Base-by-base conservation (phyloP, 2,797 vertebrate genomes). In the Alauda arvensis region DNA sequence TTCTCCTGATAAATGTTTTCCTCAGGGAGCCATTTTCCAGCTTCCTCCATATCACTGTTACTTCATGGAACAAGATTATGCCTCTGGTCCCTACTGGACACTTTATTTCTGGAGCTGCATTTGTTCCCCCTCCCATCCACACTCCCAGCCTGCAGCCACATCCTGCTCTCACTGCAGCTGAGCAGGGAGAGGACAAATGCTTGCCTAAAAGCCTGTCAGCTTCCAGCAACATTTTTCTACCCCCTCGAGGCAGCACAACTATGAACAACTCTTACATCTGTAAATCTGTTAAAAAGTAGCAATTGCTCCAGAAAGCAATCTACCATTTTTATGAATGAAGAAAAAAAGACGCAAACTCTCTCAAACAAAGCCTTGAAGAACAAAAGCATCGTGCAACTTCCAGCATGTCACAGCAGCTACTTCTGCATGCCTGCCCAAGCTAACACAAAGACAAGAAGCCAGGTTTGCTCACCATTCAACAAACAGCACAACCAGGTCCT, bases 401-500 rank as follows among this genome's bases (percentile, higher is more conserved):
- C 52, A 88, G 65, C 45, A 65, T 13, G 39, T 63, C 80, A n/a
- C 29, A 63, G 46, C 72, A 93, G 40, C 34, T 53, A 71, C 23
- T 60, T 87, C 11, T 79, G 57, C 37, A 29, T 17, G 49, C 14
- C 18, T 45, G 39, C 25, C 26, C 42, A 80, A 31, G 46, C 17
- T 56, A 31, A 48, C 92, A 77, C 15, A 67, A 70, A 68, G 82
- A n/a, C 66, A 87, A 63, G 25, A 80, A 69, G 52, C n/a, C 90
- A 75, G 62, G 46, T 87, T 89, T 51, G 83, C 94, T 86, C 97
- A 99, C 99, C 99, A 98, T 90, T 99, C 98, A 90, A 99, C 98
- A 67, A 97, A 98, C 51, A 99, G 96, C 33, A 99, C 82, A 77
- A 99, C 86, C 62, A 99, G 96, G 92, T 99, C 98, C 34, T 98